Conservation (phyloP, 2,113 vertebrate genomes). For the Sterna hirundo region DNA sequence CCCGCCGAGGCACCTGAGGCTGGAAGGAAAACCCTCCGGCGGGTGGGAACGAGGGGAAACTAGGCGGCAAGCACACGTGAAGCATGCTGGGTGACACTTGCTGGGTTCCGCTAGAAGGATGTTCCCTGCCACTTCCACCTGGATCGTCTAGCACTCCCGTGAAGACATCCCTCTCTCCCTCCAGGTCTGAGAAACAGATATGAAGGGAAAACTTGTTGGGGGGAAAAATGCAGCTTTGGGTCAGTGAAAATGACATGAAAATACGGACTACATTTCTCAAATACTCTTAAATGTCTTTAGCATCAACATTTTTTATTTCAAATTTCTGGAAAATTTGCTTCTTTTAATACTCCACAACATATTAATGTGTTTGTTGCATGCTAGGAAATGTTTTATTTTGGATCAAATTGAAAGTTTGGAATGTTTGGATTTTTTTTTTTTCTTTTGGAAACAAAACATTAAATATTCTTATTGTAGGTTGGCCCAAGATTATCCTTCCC, state of each 20-base stretch:
- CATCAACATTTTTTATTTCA: neutral
- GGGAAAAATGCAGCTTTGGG: neutral
- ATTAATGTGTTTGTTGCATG: neutral
- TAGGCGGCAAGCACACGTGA: neutral
- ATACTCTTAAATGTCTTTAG: neutral
- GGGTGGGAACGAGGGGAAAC: neutral
- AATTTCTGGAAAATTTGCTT: neutral
- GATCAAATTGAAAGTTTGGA: neutral
- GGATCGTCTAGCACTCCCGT: neutral
- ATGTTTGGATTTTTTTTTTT: neutral
- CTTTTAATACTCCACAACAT: neutral
- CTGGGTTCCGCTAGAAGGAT: neutral
- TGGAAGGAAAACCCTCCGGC: slow-evolving; percentile 38
- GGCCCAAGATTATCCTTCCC: neutral
- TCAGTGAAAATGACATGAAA: neutral
- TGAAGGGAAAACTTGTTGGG: neutral
- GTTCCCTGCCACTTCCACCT: fast-evolving
- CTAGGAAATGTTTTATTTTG: neutral
- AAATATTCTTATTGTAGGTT: neutral
- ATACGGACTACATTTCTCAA: neutral
- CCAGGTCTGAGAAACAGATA: neutral
- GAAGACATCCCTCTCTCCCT: neutral
- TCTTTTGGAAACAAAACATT: neutral
- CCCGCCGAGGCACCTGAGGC: slow-evolving; percentile 45
- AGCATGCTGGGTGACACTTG: neutral